Base-by-base conservation (phyloP, 2,888 invertebrate species). In the Gerris lacustris region DNA sequence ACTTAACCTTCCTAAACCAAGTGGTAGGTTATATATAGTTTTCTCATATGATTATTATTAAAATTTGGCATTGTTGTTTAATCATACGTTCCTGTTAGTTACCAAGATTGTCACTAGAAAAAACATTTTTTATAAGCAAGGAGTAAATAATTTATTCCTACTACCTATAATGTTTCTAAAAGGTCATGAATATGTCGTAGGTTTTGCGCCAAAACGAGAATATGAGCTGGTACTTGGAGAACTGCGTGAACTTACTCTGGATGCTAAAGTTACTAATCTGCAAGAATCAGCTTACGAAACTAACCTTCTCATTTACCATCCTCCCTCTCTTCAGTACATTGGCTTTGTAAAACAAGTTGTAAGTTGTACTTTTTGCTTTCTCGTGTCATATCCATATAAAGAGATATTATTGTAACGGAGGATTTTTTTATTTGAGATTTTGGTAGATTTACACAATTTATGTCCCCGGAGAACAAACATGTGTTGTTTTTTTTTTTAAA, bases 201-300 rank as follows among this genome's bases (percentile, higher is more conserved):
- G 55, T 55, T 55, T 55, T 11, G 9, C 55, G 55, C 9, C 15
- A 15, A 75, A 82, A 81, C 77, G 79, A 79, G 69, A 78, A 62
- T 79, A 79, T 73, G 78, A 81, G 43, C 79, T 86, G 70, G 81
- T 84, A 55, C 80, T 93, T 76, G 94, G 93, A 0, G 86, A 89
- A 77, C 86, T 87, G 70, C 87, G 90, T 71, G 91, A 91, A 78
- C 85, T 96, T 45, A 85, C 87, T 70, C 82, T 97, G 0, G 86
- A 89, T 47, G 86, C 93, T 11, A 86, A 84, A 9, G 86, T 93
- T 0, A 85, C 84, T 70, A 97, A 97, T 80, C 80, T 84, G 43
- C 90, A 89, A 0, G 96, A 97, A 79, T 91, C 94, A 0, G 95
- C 95, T 0, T 96, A 95, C 78, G 94, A 94, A 80, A 88, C 93